Percentiles rank a stretch among this genome's conserved stretches.
Evolutionary conservation across 2,888 invertebrate genomes (phyloP).

Genomic region (Cylindroiulus punctatus): DNA sequence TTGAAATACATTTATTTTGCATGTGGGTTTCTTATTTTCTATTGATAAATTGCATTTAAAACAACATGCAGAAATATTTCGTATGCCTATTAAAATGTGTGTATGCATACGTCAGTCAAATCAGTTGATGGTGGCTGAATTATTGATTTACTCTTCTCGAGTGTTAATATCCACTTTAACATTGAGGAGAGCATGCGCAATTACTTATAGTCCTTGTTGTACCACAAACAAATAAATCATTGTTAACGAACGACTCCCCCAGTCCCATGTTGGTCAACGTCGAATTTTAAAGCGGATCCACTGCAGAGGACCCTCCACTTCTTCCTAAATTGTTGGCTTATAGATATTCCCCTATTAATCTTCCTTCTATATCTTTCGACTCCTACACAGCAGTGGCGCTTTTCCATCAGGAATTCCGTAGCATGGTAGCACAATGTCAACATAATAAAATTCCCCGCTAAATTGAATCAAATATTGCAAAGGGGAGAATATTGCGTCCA

Average conservation of each 20-base stretch:
- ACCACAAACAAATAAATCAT: not conserved
- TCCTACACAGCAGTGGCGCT: not conserved
- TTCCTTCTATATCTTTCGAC: not conserved
- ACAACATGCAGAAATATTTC: too few relatives aligned
- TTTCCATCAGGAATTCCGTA: not conserved
- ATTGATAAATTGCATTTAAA: too few relatives aligned
- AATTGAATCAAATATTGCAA: constrained; percentile 27
- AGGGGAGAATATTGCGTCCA: not conserved
- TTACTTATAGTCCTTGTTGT: not conserved
- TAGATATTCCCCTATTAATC: constrained; percentile 21
- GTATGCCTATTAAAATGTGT: too few relatives aligned
- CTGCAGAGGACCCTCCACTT: not conserved
- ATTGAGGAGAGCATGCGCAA: too few relatives aligned
- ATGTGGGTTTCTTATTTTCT: too few relatives aligned
- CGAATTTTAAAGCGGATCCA: constrained; percentile 8
- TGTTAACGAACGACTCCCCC: not conserved
- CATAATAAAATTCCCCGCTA: not conserved
- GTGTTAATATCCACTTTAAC: too few relatives aligned
- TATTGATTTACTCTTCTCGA: too few relatives aligned
- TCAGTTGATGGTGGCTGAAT: too few relatives aligned
- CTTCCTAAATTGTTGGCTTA: not conserved
- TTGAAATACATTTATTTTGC: too few relatives aligned
- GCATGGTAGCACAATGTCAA: constrained; percentile 8
- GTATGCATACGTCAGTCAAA: too few relatives aligned
- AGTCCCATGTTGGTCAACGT: not conserved